Evolutionary conservation across 2,113 vertebrate genomes (phyloP).

Genomic region (Cisticola juncidis): DNA sequence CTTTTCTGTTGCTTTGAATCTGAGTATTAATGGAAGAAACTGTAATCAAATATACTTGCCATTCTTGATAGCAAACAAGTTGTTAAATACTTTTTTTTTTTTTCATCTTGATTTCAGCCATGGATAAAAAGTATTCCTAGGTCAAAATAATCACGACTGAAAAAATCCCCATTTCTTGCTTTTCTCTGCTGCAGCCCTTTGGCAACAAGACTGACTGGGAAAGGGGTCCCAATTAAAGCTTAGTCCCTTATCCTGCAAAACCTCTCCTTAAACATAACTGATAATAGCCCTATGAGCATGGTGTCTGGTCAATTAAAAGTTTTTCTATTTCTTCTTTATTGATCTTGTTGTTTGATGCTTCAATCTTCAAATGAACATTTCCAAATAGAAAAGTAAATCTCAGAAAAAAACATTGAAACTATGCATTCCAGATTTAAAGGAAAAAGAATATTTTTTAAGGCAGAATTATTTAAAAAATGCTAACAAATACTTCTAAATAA

Average conservation of each 20-base stretch:
- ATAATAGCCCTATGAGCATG: background rate
- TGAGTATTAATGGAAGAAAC: background rate
- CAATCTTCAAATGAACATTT: background rate
- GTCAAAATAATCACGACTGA: background rate
- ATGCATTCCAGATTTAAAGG: background rate
- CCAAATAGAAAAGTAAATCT: background rate
- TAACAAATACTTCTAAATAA: background rate
- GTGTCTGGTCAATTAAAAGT: background rate
- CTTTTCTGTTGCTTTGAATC: background rate
- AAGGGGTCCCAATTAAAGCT: background rate
- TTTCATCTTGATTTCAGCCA: background rate
- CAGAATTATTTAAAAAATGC: background rate
- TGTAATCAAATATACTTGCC: background rate
- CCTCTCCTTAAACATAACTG: background rate
- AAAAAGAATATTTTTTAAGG: background rate
- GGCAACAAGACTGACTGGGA: background rate
- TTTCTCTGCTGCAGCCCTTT: background rate
- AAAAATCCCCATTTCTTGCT: background rate
- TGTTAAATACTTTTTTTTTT: background rate
- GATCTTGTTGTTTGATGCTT: background rate
- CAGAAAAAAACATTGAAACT: background rate
- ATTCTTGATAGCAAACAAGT: background rate
- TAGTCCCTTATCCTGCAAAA: background rate
- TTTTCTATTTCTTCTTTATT: background rate
- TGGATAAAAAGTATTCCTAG: background rate